Conservation (phyloP, 1,140 invertebrate species). For the Planococcus citri region DNA sequence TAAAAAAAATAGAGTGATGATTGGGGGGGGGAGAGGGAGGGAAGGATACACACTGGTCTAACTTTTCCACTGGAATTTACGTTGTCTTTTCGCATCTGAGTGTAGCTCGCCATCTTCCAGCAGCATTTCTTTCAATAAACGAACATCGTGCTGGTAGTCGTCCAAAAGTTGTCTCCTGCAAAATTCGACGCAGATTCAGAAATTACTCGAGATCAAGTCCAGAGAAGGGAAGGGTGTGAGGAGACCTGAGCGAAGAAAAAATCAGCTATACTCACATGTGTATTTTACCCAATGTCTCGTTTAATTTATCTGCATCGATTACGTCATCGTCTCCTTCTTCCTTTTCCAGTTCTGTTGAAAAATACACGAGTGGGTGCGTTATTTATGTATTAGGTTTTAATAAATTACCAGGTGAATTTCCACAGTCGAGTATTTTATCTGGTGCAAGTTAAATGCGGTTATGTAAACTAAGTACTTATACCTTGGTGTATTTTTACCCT, state of each 20-base stretch:
- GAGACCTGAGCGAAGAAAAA: neutral
- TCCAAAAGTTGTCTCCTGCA: constrained; percentile 60
- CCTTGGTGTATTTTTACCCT: too few species aligned
- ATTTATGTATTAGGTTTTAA: too few species aligned
- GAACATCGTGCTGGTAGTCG: constrained; percentile 65
- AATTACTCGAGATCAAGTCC: too few species aligned
- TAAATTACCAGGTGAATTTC: too few species aligned
- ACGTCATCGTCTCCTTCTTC: constrained; percentile 63
- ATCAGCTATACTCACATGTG: constrained; percentile 42
- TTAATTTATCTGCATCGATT: constrained; percentile 52
- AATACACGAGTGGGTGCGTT: too few species aligned
- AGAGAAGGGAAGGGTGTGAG: too few species aligned
- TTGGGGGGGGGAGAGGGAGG: neutral
- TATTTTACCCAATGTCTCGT: constrained; percentile 51
- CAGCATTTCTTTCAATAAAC: constrained; percentile 62
- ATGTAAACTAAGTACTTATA: too few species aligned
- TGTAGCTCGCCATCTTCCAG: constrained; percentile 79
- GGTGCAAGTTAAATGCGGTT: too few species aligned
- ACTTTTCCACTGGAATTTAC: constrained; percentile 72
- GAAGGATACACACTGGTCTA: constrained; percentile 32
- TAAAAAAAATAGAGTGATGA: constrained; percentile 24
- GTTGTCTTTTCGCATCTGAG: constrained; percentile 49
- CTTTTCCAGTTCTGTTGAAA: constrained; percentile 48
- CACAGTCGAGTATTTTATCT: too few species aligned
- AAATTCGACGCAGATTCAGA: too few species aligned